These are phyloP conservation scores for Drosophila mimica DNA, from an alignment of 2,888 invertebrate species.

Conservation along the genomic window DNA sequence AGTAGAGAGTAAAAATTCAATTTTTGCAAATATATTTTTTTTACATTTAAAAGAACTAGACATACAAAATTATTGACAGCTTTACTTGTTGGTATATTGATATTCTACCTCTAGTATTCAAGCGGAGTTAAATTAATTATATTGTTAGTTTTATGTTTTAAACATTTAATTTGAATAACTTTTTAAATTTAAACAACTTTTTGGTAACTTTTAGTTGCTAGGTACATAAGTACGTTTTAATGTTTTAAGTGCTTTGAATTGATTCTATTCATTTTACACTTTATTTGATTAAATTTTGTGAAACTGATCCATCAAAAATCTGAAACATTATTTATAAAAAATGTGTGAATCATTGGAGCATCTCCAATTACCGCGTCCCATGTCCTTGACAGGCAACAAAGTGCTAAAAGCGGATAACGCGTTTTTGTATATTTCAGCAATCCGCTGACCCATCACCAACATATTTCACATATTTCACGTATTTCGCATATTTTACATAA, in stretches of 20 bases:
- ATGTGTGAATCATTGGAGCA: slow-evolving; percentile 28
- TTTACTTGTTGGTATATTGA: background rate
- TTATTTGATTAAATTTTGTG: background rate
- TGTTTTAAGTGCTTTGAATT: background rate
- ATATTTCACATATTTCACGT: slow-evolving; percentile 22
- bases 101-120: background rate
- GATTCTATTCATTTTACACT: background rate
- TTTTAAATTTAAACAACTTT: background rate
- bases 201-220: background rate
- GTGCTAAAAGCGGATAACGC: slow-evolving; percentile 46
- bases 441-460: slow-evolving; percentile 47
- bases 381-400: slow-evolving; percentile 45
- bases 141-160: no score
- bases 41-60: background rate
- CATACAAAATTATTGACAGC: background rate
- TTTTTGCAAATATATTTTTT: background rate
- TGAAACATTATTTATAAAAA: background rate
- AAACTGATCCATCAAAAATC: background rate
- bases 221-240: background rate
- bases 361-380: slow-evolving; percentile 26
- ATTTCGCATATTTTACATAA: slow-evolving; percentile 25
- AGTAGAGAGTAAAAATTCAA: background rate
- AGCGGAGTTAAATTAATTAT: background rate
- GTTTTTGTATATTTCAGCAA: slow-evolving; percentile 55
- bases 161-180: background rate